Evolutionary conservation across 2,113 vertebrate genomes (phyloP), one percentile per base, ranked within the genome.

Genomic region (Microcebus murinus): DNA sequence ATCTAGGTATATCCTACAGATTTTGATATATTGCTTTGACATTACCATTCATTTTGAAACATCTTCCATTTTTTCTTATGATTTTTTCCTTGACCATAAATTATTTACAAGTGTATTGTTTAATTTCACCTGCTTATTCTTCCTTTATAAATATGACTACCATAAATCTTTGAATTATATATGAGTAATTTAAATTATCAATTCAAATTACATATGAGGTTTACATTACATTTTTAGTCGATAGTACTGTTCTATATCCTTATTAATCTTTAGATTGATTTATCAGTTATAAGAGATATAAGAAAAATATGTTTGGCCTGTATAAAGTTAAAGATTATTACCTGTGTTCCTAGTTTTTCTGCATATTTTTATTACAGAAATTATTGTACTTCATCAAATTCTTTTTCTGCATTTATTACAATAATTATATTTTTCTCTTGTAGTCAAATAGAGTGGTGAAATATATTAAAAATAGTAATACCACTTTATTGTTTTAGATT

Each of bases 331-430:
- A 65, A 84, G 21, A 91, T 65, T 55, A 91, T 52, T 77, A 13
- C 31, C 50, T 63, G 0, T 48, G 39, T 39, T 77, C 4, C 23
- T 68, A 65, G 20, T 63, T 87, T 87, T 87, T 70, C 17, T 59
- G 59, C 86, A 45, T 90, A 71, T 82, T 92, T 95, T 86, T 20
- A 48, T 76, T 59, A 81, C 18, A 87, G 86, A 63, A 61, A 86
- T 45, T 73, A 14, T 31, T 96, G 52, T 25, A 82, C 1, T 3
- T 48, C 23, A 39, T 39, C 20, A 86, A 86, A 86, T 57, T 86
- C 42, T 70, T 89, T 81, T 39, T 36, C 70, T 45, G 3, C 18
- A 81, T 52, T 17, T 92, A 74, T 45, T 90, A 76, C 59, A 42
- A 39, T 77, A 59, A 79, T 70, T 31, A 34, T 31, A 77, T 52